These are phyloP conservation scores for Coleophora flavipennella DNA, from an alignment of 2,888 invertebrate species.

Conservation along the genomic window DNA sequence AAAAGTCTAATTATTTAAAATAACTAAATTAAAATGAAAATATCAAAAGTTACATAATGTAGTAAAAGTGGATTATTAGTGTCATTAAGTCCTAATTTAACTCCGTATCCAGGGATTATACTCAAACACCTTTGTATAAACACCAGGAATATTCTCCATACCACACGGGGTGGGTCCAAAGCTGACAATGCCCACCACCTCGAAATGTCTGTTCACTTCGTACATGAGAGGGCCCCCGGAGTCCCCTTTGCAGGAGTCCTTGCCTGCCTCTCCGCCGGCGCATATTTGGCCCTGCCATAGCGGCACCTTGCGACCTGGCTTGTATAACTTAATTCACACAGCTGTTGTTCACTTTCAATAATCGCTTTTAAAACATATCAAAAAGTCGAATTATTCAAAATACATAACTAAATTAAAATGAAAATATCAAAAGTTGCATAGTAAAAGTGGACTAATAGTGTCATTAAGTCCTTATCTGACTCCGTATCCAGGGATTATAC, in stretches of 20 bases:
- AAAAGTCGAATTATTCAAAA: too few relatives aligned
- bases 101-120: conserved; percentile 73
- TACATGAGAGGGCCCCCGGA: conserved; percentile 77
- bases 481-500: conserved; percentile 73
- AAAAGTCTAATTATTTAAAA: too few relatives aligned
- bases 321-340: too few relatives aligned
- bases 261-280: conserved; percentile 70
- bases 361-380: too few relatives aligned
- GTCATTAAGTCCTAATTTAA: conserved; percentile 33
- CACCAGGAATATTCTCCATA: conserved; percentile 71
- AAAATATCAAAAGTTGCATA: too few relatives aligned
- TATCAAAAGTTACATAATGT: too few relatives aligned
- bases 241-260: conserved; percentile 76
- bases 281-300: conserved; percentile 56
- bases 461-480: conserved; percentile 34
- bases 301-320: conserved; percentile 15
- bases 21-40: too few relatives aligned
- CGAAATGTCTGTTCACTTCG: conserved; percentile 28
- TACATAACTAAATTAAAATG: too few relatives aligned
- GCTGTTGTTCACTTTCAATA: too few relatives aligned
- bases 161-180: conserved; percentile 77
- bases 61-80: too few relatives aligned
- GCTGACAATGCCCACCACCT: conserved; percentile 71
- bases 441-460: too few relatives aligned
- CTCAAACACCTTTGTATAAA: conserved; percentile 74